Conservation (phyloP, 2,797 vertebrate genomes). For the Halcyon smyrnensis region DNA sequence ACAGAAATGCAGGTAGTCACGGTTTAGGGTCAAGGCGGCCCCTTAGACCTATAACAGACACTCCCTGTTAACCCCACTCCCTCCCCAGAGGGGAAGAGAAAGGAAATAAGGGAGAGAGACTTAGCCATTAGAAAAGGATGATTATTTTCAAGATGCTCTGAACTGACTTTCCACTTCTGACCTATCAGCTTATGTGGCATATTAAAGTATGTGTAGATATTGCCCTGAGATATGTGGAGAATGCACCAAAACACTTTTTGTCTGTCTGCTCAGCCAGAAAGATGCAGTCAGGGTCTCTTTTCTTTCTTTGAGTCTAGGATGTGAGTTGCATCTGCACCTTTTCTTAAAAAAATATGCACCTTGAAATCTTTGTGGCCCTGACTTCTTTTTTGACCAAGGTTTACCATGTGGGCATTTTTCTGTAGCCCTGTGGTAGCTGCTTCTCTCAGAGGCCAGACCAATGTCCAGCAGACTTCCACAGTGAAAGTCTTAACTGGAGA, state of each 20-base stretch:
- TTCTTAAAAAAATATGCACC: background rate
- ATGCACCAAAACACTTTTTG: background rate
- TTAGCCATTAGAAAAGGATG: too few relatives aligned
- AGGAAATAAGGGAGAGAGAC: background rate
- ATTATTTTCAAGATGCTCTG: background rate
- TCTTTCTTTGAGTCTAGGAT: background rate
- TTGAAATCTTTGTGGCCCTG: background rate
- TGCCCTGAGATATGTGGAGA: too few relatives aligned
- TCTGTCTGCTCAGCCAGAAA: background rate
- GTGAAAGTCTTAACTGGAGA: background rate
- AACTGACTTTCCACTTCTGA: background rate
- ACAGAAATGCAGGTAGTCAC: background rate
- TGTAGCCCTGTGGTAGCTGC: background rate
- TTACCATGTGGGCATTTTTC: background rate
- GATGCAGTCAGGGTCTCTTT: background rate
- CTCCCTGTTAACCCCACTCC: too few relatives aligned
- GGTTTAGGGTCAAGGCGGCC: too few relatives aligned
- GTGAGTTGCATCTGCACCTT: background rate
- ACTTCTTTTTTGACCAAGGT: background rate
- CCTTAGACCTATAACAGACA: too few relatives aligned
- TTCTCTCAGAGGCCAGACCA: background rate
- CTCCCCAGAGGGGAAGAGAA: background rate
- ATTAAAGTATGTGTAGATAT: background rate
- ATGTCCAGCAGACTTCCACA: background rate
- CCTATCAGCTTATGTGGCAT: background rate